These are phyloP conservation scores for Abscondita cerata DNA, from an alignment of 2,888 invertebrate genomes.

Conservation along the genomic window DNA sequence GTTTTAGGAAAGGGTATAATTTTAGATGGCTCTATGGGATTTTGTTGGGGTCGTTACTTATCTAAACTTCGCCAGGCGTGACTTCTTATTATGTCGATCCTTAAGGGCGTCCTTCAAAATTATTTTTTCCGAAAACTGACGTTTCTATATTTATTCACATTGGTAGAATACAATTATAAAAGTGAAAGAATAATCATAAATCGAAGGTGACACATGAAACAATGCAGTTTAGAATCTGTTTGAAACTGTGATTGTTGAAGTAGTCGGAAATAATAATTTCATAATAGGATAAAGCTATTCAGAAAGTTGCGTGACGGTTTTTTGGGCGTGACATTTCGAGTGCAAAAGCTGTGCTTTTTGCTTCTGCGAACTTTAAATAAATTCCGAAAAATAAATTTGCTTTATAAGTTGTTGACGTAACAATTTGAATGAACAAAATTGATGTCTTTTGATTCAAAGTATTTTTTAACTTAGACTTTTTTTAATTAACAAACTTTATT, in stretches of 20 bases:
- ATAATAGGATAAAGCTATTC: not conserved
- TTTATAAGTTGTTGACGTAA: too few relatives aligned
- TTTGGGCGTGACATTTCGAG: constrained; percentile 10
- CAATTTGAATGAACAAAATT: too few relatives aligned
- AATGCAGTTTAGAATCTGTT: not conserved
- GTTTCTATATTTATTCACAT: too few relatives aligned
- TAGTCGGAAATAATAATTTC: constrained; percentile 1
- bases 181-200: not conserved
- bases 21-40: not conserved
- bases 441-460: too few relatives aligned
- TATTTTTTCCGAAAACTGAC: too few relatives aligned
- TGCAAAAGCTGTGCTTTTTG: constrained; percentile 2
- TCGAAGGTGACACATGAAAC: not conserved
- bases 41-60: constrained; percentile 4
- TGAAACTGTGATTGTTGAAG: not conserved
- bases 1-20: not conserved
- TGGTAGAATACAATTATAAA: too few relatives aligned
- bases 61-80: constrained; percentile 4
- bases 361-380: not conserved
- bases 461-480: too few relatives aligned
- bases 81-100: too few relatives aligned
- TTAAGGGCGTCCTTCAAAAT: too few relatives aligned
- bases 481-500: too few relatives aligned
- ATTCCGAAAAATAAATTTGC: not conserved
- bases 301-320: constrained; percentile 3